A percentile compares a stretch with the other conserved stretches of the same genome.
Conservation (phyloP, 2,113 vertebrate genomes). For the Indicator indicator region DNA sequence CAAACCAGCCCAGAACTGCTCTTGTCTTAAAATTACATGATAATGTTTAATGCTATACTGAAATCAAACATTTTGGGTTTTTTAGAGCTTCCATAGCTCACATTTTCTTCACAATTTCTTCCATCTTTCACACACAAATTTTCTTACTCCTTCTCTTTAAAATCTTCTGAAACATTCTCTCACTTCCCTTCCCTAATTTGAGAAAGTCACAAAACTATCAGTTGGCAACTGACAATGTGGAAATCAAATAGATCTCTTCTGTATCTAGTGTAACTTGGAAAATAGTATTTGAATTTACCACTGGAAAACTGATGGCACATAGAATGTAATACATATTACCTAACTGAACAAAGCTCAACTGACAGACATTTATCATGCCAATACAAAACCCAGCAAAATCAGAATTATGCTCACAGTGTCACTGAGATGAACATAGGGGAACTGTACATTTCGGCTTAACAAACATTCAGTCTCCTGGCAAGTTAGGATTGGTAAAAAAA, state of each 20-base stretch:
- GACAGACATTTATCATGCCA: neutral
- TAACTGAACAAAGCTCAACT: neutral
- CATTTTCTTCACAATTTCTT: neutral
- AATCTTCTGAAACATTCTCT: neutral
- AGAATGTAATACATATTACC: neutral
- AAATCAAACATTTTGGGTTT: fast-evolving
- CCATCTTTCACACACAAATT: neutral
- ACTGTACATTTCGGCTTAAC: neutral
- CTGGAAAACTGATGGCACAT: neutral
- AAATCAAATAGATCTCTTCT: neutral
- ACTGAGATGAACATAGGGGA: neutral
- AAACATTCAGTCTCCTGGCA: neutral
- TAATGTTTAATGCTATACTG: neutral
- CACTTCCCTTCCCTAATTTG: neutral
- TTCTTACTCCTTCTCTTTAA: neutral
- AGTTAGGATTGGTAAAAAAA: neutral
- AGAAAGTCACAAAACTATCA: neutral
- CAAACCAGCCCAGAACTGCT: neutral
- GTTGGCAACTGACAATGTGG: neutral
- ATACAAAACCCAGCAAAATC: neutral
- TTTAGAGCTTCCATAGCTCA: neutral
- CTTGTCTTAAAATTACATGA: neutral
- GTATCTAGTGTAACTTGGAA: neutral
- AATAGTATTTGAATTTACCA: neutral
- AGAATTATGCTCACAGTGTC: neutral